A percentile compares a stretch with the other conserved stretches of the same genome.
Conservation (phyloP, 2,888 invertebrate genomes). For the Myopa tessellatipennis region DNA sequence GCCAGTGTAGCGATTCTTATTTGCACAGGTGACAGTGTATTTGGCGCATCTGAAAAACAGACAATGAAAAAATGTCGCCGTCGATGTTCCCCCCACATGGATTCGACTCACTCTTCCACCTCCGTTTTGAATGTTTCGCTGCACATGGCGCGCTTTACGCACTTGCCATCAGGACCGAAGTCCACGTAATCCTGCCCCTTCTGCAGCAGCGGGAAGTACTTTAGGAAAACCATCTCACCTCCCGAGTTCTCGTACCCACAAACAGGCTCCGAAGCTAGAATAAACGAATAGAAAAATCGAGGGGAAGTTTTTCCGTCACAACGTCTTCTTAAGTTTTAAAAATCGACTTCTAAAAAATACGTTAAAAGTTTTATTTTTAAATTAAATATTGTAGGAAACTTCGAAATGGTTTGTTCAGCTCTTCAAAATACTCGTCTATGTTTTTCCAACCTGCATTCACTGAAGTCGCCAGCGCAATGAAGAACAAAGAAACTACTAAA, state of each 20-base stretch:
- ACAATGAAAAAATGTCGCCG: background rate
- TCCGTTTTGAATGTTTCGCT: constrained; percentile 56
- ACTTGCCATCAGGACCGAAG: constrained; percentile 59
- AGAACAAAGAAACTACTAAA: background rate
- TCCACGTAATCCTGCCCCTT: constrained; percentile 63
- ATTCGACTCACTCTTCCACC: constrained; percentile 59
- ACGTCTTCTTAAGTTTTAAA: background rate
- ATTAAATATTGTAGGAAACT: background rate
- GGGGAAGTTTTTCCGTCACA: background rate
- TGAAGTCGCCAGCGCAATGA: background rate
- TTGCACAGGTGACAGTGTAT: constrained; percentile 56
- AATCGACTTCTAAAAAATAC: background rate
- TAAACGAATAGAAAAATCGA: background rate
- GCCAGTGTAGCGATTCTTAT: constrained; percentile 59
- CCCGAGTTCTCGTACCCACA: constrained; percentile 59
- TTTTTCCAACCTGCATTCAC: constrained; percentile 26
- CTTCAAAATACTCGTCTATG: background rate
- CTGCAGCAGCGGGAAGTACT: constrained; percentile 56
- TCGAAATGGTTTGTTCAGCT: background rate
- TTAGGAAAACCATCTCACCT: constrained; percentile 60
- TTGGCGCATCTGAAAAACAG: constrained; percentile 52
- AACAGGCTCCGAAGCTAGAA: constrained; percentile 55
- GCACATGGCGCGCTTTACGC: constrained; percentile 59
- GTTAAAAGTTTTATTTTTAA: background rate
- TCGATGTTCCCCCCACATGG: background rate